Base-by-base conservation (phyloP, 2,797 vertebrate genomes). In the Pantherophis alleghaniensis region DNA sequence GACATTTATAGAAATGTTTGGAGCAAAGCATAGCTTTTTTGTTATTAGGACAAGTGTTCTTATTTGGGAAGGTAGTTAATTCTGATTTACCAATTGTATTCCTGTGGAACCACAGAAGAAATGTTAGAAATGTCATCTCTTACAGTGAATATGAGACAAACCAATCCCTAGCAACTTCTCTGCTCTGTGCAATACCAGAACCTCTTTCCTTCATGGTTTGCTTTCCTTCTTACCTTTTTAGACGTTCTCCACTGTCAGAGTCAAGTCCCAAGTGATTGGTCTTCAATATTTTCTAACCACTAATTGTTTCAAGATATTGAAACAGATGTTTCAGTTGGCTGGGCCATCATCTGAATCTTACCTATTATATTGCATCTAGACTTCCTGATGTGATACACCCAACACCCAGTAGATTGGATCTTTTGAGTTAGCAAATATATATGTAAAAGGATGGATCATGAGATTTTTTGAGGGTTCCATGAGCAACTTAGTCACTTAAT, bases 201-300 rank as follows among this genome's bases (percentile, higher is more conserved):
- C 16, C 88, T 90, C 91, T 91, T 87, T 47, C 18, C 63, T 56
- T 57, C 87, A 22, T 18, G 0, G 92, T 66, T 95, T 87, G 94
- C 94, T 96, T 94, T 86, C 37, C 93, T 90, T 86, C 66, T 91
- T 95, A 91, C 86, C 32, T 88, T 91, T 95, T 3, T 88, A 57
- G 4, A 69, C 51, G 92, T 66, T 88, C 37, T 3, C 6, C 7
- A 22, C 91, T 91, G 37, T 91, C 63, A 74, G 87, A 79, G 90
- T 93, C 92, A 87, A 89, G 55, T 91, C 92, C 12, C 6, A 94
- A 88, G 7, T n/a, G 26, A 60, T 63, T 86, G 93, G 86, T 60
- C 56, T 74, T 93, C 61, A 13, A 56, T 32, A 60, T 56, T 47
- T 4, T 51, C 57, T 87, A 51, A 93, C 92, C 92, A 91, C 90